These are phyloP conservation scores for Drosophila orena DNA, from an alignment of 1,140 invertebrate genomes.

Conservation along the genomic window DNA sequence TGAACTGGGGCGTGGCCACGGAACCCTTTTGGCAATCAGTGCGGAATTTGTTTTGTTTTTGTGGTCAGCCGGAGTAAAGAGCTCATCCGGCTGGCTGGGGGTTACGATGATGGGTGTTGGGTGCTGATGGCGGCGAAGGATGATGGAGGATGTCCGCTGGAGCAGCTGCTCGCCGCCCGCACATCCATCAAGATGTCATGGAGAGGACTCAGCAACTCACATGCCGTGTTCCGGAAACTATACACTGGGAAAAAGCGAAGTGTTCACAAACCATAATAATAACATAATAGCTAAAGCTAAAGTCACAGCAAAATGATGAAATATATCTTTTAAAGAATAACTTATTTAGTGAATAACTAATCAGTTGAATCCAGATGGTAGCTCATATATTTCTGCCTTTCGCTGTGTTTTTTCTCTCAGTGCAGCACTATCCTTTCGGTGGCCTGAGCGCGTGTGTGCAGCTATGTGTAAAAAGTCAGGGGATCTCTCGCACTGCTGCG, in stretches of 20 bases:
- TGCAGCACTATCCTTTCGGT: constrained; percentile 15
- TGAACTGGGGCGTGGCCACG: constrained; percentile 24
- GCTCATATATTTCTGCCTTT: no score
- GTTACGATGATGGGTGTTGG: not conserved
- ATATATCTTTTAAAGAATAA: no score
- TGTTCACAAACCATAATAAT: no score
- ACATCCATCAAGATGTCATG: constrained; percentile 70
- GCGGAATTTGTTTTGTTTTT: constrained; percentile 54
- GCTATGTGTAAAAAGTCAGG: constrained; percentile 68
- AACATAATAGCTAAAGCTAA: not conserved
- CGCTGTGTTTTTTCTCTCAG: not conserved
- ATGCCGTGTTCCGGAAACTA: not conserved
- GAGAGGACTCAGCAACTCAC: constrained; percentile 27
- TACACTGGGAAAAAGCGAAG: not conserved
- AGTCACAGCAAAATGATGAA: no score
- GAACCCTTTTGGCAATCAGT: constrained; percentile 75
- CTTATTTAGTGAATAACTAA: no score
- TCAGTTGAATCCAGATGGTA: no score
- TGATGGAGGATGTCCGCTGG: constrained; percentile 5
- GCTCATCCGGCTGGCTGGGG: constrained; percentile 2
- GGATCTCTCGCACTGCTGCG: constrained; percentile 40
- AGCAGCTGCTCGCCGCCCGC: constrained; percentile 46
- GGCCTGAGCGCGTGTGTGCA: constrained; percentile 44
- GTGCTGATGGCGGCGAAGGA: constrained; percentile 1
- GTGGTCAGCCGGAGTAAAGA: constrained; percentile 55